Evolutionary conservation across 1,140 invertebrate genomes (phyloP), one percentile per base, ranked within the genome.

Genomic region (Lordiphosa mommai): DNA sequence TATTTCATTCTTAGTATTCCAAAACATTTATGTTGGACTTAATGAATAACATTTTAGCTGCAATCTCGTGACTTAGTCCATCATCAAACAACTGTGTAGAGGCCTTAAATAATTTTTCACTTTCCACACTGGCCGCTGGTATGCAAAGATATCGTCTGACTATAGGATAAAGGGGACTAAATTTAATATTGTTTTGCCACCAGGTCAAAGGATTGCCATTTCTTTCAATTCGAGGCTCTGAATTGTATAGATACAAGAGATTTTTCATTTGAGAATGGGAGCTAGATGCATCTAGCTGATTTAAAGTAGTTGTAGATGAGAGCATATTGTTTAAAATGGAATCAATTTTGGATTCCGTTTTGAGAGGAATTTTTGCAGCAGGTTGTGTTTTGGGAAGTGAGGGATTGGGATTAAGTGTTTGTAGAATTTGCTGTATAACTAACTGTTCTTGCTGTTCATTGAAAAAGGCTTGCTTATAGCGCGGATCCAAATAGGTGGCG

Each of bases 401-500:
- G 4, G 47, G 52, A 2, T 14, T n/a, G 17, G 23, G 8, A 12
- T 17, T 23, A 0, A 71, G 32, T 14, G 59, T 27, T 5, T 48
- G 1, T 5, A 79, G 14, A 14, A 72, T 30, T 30, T 72, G 58
- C 16, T 79, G 61, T n/a, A 69, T 60, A 5, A 77, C 73, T 13
- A 68, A 38, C 4, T 68, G 44, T 20, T 61, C 58, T 20, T 77
- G 61, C 9, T 56, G 61, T 8, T 77, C 68, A 3, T 27, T 79
- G 1, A 77, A 77, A 14, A 77, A 77, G 0, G 72, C 68, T 10
- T 79, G 72, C 27, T 77, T 77, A 32, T 77, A 77, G 1, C 72
- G 59, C 1, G 72, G 72, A 72, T 77, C 72, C 37, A 77, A 79
- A 36, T 79, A 77, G 2, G 72, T 79, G 33, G 72, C 68, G 50